phyloP scores from a whole-genome alignment of 2,113 vertebrate genomes.

The Pomatorhinus ruficollis region DNA sequence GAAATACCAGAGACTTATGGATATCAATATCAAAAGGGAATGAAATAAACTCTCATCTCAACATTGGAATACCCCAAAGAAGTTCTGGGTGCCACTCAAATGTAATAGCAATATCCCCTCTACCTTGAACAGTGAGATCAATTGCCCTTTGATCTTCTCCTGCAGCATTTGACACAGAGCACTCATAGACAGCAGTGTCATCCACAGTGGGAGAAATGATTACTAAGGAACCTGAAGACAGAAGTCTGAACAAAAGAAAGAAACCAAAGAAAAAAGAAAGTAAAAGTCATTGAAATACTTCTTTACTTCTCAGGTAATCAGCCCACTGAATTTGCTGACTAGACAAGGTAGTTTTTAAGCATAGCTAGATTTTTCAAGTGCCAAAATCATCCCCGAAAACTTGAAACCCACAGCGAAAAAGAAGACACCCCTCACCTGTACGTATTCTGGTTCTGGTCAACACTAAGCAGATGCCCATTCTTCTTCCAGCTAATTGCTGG shows the following conservation, averaged over 20 bases:
- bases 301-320: background rate
- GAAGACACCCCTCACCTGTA: slow-evolving; percentile 83
- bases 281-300: background rate
- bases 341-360: background rate
- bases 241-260: slow-evolving; percentile 74
- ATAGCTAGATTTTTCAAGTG: background rate
- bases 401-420: background rate
- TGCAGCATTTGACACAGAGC: slow-evolving; percentile 86
- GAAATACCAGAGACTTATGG: background rate
- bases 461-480: slow-evolving; percentile 81
- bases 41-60: background rate
- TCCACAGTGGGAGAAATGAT: slow-evolving; percentile 93
- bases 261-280: slow-evolving; percentile 3
- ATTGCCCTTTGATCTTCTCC: slow-evolving; percentile 83
- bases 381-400: background rate
- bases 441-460: slow-evolving; percentile 93
- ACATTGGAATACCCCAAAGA: background rate
- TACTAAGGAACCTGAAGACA: slow-evolving; percentile 92
- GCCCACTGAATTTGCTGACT: background rate
- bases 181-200: slow-evolving; percentile 89
- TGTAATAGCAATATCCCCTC: background rate
- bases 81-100: background rate
- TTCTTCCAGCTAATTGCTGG: slow-evolving; percentile 88
- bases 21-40: background rate
- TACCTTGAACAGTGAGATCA: slow-evolving; percentile 88